These are phyloP conservation scores for Tapera naevia DNA, from an alignment of 2,797 vertebrate species.

Conservation along the genomic window DNA sequence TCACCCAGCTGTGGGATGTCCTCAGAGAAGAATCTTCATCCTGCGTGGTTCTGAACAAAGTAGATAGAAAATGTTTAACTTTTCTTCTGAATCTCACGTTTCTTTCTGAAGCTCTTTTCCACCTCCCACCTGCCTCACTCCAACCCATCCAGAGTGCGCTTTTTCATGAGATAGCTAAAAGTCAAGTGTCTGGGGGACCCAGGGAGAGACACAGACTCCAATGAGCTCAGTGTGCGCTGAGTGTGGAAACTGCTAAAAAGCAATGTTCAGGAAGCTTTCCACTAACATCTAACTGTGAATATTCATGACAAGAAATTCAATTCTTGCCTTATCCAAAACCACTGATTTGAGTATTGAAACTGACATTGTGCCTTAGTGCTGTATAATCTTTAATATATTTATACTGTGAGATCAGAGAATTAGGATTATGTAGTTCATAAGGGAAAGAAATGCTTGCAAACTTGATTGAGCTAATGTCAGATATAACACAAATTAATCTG, in stretches of 20 bases:
- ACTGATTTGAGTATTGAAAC: background rate
- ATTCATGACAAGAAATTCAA: background rate
- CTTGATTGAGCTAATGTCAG: background rate
- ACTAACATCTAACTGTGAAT: background rate
- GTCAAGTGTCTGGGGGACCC: background rate
- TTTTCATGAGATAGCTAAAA: background rate
- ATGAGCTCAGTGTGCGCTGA: background rate
- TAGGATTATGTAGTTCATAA: background rate
- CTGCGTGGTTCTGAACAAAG: background rate
- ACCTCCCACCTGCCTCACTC: rapidly evolving
- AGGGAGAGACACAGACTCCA: background rate
- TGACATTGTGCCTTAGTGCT: background rate
- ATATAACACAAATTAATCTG: background rate
- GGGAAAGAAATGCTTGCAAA: background rate
- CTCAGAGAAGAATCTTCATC: background rate
- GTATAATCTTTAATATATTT: background rate
- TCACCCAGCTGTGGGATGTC: background rate
- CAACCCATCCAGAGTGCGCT: background rate
- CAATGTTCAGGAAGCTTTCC: background rate
- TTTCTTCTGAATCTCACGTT: background rate
- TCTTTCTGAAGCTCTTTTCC: background rate
- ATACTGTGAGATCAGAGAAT: conserved; percentile 2
- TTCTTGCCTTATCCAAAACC: background rate
- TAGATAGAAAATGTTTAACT: background rate
- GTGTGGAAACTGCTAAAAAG: background rate